Base-by-base conservation (phyloP, 2,888 invertebrate species). In the Spilarctia lutea region DNA sequence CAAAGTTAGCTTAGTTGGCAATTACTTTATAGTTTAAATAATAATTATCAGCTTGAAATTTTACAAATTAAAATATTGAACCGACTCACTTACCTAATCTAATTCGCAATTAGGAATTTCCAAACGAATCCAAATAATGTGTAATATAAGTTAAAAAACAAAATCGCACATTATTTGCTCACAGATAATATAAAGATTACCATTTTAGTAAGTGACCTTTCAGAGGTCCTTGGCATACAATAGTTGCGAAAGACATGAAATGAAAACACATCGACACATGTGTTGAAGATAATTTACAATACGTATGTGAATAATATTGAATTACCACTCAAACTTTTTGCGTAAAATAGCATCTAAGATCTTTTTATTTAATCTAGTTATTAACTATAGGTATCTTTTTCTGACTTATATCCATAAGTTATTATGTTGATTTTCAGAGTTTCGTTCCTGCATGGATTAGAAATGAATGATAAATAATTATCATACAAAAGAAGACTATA, bases 161-260 rank as follows among this genome's bases (percentile, higher is more conserved):
- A 91, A 92, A 91, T 88, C 86, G 89, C 87, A 87, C 85, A 83
- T 81, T 87, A 87, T 90, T 87, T 89, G 87, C 87, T 87, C 82
- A 86, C 85, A 92, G 94, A 94, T 94, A 93, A 92, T 91, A 94
- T 95, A 93, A 95, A 95, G 95, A 95, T 95, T 93, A 90, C 94
- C 91, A 91, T 93, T 94, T 94, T 93, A 93, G 94, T 89, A 88
- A 88, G 85, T 88, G 92, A 93, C 95, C 95, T 95, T 94, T 94
- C 90, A 85, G 88, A 88, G 89, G 91, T 93, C 94, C 95, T 94
- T 94, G 94, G 90, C 92, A 92, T 89, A 92, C 89, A 91, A 91
- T 87, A 78, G 85, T 94, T 93, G 90, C 91, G 89, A 94, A 92
- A 94, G 79, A 89, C 87, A 88, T 89, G 86, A 91, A 91, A 91